These are phyloP conservation scores for Lycaena phlaeas DNA, from an alignment of 2,888 invertebrate species.

Conservation along the genomic window DNA sequence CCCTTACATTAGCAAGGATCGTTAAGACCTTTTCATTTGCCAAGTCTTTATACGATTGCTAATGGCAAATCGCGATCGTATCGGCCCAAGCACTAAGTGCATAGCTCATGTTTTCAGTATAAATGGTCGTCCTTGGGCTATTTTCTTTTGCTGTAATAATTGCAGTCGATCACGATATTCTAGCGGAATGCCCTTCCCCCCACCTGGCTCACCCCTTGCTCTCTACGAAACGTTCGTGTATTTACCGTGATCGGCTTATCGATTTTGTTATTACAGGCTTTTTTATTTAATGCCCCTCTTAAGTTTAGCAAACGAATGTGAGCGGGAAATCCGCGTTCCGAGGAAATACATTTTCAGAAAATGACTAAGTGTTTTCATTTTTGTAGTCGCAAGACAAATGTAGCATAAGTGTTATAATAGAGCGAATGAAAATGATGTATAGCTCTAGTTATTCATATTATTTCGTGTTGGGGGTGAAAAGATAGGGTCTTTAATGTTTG, in stretches of 20 bases:
- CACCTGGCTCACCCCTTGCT: constrained; percentile 25
- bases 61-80: neutral
- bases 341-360: too few species aligned
- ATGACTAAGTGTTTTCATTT: too few species aligned
- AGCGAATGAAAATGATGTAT: too few species aligned
- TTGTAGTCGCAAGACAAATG: too few species aligned
- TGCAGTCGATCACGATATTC: constrained; percentile 59
- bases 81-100: constrained; percentile 11
- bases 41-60: neutral
- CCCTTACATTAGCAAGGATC: neutral
- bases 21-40: constrained; percentile 2
- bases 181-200: constrained; percentile 26
- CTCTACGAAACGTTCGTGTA: constrained; percentile 22
- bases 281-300: constrained; percentile 22
- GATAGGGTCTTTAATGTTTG: too few species aligned
- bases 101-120: constrained; percentile 12
- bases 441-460: too few species aligned
- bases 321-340: too few species aligned
- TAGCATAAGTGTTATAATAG: too few species aligned
- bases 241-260: constrained; percentile 27
- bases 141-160: constrained; percentile 51
- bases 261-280: constrained; percentile 28
- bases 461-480: too few species aligned
- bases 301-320: constrained; percentile 7
- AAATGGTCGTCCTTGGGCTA: constrained; percentile 52